A percentile compares a stretch with the other conserved stretches of the same genome.
Evolutionary conservation across 1,140 invertebrate species (phyloP).

Genomic region (Mizuhopecten yessoensis): DNA sequence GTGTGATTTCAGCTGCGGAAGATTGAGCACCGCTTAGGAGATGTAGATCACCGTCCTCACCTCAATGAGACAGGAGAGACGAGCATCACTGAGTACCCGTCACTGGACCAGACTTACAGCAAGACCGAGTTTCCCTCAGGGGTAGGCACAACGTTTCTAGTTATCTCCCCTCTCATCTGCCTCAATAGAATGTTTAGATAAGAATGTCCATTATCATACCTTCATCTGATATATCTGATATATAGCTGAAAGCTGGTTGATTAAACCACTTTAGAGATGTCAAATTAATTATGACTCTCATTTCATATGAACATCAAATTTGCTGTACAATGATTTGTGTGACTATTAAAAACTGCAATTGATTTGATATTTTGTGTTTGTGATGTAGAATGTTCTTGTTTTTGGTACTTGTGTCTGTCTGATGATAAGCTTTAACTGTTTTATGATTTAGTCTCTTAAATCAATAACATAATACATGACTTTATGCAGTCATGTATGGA

Average conservation of each 20-base stretch:
- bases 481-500: background rate
- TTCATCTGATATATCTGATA: background rate
- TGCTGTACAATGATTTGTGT: too few species aligned
- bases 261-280: background rate
- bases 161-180: background rate
- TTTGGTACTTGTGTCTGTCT: too few species aligned
- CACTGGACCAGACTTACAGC: slow-evolving; percentile 51
- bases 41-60: slow-evolving; percentile 18
- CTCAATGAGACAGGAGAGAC: slow-evolving; percentile 55
- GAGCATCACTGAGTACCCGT: slow-evolving; percentile 54
- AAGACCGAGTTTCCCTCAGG: slow-evolving; percentile 35
- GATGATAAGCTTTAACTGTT: too few species aligned
- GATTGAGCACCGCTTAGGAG: slow-evolving; percentile 52
- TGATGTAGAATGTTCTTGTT: too few species aligned
- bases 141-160: slow-evolving; percentile 36
- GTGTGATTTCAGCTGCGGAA: slow-evolving; percentile 53
- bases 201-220: background rate
- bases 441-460: background rate
- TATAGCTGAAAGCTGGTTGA: background rate
- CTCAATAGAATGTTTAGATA: background rate
- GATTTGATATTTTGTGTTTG: too few species aligned
- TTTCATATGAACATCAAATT: too few species aligned
- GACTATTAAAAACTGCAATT: too few species aligned
- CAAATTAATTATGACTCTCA: too few species aligned
- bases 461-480: background rate